Evolutionary conservation across 2,113 vertebrate species (phyloP).

Genomic region (Piprites chloris): DNA sequence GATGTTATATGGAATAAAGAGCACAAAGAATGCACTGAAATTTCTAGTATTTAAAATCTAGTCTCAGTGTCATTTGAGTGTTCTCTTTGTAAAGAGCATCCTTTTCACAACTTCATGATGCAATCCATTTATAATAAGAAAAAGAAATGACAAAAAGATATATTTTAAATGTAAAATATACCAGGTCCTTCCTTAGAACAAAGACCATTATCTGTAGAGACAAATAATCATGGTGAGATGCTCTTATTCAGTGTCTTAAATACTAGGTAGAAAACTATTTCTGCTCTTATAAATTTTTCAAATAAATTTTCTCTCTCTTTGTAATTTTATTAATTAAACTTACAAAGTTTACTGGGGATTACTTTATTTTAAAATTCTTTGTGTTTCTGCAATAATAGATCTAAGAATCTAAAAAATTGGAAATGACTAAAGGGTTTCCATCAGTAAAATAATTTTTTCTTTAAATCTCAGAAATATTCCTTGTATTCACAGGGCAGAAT

Average conservation of each 20-base stretch:
- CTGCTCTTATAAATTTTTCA: neutral
- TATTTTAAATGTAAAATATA: neutral
- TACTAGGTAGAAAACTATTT: neutral
- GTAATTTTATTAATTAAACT: neutral
- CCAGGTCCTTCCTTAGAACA: fast-evolving
- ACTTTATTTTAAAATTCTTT: neutral
- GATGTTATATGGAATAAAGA: neutral
- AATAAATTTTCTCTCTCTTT: neutral
- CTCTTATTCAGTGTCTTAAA: neutral
- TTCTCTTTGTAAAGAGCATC: neutral
- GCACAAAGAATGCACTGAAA: neutral
- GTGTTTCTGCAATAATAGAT: neutral
- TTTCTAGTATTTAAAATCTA: neutral
- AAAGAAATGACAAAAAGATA: neutral
- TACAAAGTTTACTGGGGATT: neutral
- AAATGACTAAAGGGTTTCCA: neutral
- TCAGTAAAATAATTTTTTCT: neutral
- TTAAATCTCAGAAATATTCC: neutral
- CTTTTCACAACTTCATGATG: neutral
- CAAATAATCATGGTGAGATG: neutral
- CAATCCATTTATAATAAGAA: neutral
- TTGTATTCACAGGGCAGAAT: neutral
- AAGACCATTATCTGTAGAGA: neutral
- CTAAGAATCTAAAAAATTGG: neutral
- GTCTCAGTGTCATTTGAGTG: neutral